A percentile compares a stretch with the other conserved stretches of the same genome.
These are phyloP conservation scores for Silurus aristotelis DNA, from an alignment of 2,797 vertebrate species.

Conservation along the genomic window DNA sequence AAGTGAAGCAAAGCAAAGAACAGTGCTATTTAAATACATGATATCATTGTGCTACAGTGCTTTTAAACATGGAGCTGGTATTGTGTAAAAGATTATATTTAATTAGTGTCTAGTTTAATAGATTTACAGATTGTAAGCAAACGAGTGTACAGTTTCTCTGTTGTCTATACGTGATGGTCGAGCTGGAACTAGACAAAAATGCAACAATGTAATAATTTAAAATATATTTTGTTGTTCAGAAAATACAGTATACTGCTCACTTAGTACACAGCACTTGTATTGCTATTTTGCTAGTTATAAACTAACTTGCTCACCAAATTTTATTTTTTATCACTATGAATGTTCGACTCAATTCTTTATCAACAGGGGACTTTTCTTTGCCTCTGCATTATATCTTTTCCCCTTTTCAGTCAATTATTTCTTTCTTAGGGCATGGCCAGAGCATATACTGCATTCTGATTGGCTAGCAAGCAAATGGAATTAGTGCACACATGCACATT, in stretches of 20 bases:
- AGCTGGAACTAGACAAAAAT: background rate
- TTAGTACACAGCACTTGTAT: too few relatives aligned
- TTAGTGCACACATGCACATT: background rate
- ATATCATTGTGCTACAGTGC: background rate
- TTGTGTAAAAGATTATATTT: background rate
- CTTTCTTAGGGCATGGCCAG: background rate
- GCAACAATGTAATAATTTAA: too few relatives aligned
- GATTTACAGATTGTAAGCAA: background rate
- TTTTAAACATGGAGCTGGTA: background rate
- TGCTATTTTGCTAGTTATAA: too few relatives aligned
- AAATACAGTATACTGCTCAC: too few relatives aligned
- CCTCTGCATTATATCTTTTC: background rate
- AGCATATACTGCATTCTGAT: background rate
- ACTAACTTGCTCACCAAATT: too few relatives aligned
- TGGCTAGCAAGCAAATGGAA: background rate
- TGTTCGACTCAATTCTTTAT: too few relatives aligned
- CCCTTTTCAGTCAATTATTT: background rate
- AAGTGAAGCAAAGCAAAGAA: background rate
- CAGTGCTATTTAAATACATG: background rate
- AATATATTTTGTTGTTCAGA: too few relatives aligned
- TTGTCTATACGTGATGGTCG: background rate
- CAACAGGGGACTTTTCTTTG: background rate
- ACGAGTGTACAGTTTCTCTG: too few relatives aligned
- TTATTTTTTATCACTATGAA: background rate
- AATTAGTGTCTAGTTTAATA: background rate